Evolutionary conservation across 2,113 vertebrate species (phyloP), one percentile per base, ranked within the genome.

Genomic region (Campylomormyrus numenius): DNA sequence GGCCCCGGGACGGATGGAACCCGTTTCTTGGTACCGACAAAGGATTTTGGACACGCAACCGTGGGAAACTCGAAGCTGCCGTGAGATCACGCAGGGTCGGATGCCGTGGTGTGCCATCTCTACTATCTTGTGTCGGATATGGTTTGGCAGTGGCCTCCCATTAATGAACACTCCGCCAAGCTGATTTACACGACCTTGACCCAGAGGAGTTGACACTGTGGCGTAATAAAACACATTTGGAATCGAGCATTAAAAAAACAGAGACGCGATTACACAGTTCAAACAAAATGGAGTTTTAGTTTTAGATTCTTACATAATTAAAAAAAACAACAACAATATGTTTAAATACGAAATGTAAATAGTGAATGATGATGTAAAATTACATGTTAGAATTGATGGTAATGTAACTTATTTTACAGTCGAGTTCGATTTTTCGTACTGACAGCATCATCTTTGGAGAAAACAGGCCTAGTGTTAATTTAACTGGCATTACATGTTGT

Each of bases 141-240:
- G 98, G 93, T 99, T 99, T 58, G 98, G 98, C 66, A 99, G 93
- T 0, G 98, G 98, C 1, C 98, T 95, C 9, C 98, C 98, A 49
- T 99, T 99, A 92, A 99, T 99, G 95, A 99, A 99, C 89, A 99
- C 98, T 66, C 98, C 98, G 0, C 98, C 98, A n/a, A 99, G 97
- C 94, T 99, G 98, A 93, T 99, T 99, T 93, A 99, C 98, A 87
- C 98, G 96, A 39, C 98, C 98, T 94, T 99, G 98, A 91, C 98
- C 98, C 93, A 99, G 96, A 50, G 98, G 98, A 11, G 98, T 98
- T 89, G 98, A 99, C 90, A 99, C 98, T 99, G 95, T 27, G 87
- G 89, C 80, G 52, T 50, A 74, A 42, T 39, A 83, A 89, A 80
- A 89, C 19, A 56, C 89, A 21, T 39, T 88, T 56, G 83, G 45